A percentile compares a stretch with the other conserved stretches of the same genome.
Conservation (phyloP, 2,113 vertebrate genomes). For the Crotalus helleri region DNA sequence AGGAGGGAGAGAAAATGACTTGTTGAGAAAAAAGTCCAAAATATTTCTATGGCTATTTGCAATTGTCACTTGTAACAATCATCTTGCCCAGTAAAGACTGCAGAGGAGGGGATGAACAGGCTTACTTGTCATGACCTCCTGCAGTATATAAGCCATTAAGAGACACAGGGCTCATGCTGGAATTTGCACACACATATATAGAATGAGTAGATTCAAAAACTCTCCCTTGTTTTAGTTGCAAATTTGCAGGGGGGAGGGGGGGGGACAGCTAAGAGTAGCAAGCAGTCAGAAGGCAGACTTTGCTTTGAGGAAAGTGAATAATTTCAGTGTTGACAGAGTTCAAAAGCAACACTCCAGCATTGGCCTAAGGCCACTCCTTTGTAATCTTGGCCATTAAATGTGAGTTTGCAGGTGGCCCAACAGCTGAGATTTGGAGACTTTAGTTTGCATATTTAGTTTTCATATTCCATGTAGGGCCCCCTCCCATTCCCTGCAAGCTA, state of each 20-base stretch:
- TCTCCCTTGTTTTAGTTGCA: conserved; percentile 68
- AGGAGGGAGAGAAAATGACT: background rate
- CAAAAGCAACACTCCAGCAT: conserved; percentile 71
- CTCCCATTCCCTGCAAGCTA: conserved; percentile 58
- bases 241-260: conserved; percentile 28
- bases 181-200: conserved; percentile 53
- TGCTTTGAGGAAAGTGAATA: conserved; percentile 76
- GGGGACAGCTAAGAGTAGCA: conserved; percentile 65
- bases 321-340: conserved; percentile 77
- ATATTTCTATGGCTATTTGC: background rate
- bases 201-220: conserved; percentile 59
- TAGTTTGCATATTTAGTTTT: conserved; percentile 74
- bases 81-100: no score
- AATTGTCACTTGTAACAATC: background rate
- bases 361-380: conserved; percentile 75
- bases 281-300: conserved; percentile 62
- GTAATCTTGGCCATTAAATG: conserved; percentile 77
- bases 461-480: conserved; percentile 58
- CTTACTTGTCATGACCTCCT: conserved; percentile 26
- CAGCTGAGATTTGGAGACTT: conserved; percentile 69
- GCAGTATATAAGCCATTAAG: conserved; percentile 27
- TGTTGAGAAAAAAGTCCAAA: background rate
- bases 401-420: conserved; percentile 75
- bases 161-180: conserved; percentile 43
- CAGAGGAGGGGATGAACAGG: conserved; percentile 13